Percentiles rank a stretch among this genome's conserved stretches.
These are phyloP conservation scores for Agonopterix subpropinquella DNA, from an alignment of 2,888 invertebrate species.

Conservation along the genomic window DNA sequence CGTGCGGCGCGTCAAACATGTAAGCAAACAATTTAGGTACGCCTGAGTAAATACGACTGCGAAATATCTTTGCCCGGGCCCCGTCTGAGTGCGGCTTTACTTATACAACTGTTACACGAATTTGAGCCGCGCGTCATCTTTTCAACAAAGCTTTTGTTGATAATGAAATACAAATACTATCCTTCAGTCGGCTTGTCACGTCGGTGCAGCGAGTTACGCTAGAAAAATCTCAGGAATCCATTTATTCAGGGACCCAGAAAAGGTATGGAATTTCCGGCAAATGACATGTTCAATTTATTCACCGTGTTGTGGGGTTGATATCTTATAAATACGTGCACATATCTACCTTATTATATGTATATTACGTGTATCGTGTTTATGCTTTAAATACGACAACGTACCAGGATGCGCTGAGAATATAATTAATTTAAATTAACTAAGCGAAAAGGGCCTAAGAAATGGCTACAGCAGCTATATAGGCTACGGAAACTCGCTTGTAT, in stretches of 20 bases:
- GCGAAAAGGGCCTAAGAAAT: conserved; percentile 62
- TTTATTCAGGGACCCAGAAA: conserved; percentile 19
- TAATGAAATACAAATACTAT: conserved; percentile 70
- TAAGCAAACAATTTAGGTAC: conserved; percentile 74
- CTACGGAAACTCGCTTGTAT: conserved; percentile 56
- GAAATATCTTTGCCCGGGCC: conserved; percentile 68
- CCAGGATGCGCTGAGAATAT: conserved; percentile 48
- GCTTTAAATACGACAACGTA: conserved; percentile 39
- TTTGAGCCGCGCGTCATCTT: conserved; percentile 66
- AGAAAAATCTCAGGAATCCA: conserved; percentile 41
- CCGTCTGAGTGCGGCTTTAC: conserved; percentile 59
- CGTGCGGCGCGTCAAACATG: conserved; percentile 73
- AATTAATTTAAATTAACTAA: conserved; percentile 69
- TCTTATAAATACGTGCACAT: neutral
- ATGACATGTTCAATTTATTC: conserved; percentile 3
- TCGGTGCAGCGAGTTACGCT: conserved; percentile 48
- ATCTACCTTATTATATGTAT: neutral
- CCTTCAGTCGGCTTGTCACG: conserved; percentile 51
- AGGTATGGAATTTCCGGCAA: neutral
- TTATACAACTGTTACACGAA: conserved; percentile 57
- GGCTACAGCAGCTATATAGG: conserved; percentile 38
- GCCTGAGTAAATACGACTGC: conserved; percentile 73
- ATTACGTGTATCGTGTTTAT: conserved; percentile 23
- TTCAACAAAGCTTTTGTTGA: conserved; percentile 66
- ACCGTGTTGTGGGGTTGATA: neutral